These are phyloP conservation scores for Phylloscopus collybita DNA, from an alignment of 2,797 vertebrate species.

Conservation along the genomic window DNA sequence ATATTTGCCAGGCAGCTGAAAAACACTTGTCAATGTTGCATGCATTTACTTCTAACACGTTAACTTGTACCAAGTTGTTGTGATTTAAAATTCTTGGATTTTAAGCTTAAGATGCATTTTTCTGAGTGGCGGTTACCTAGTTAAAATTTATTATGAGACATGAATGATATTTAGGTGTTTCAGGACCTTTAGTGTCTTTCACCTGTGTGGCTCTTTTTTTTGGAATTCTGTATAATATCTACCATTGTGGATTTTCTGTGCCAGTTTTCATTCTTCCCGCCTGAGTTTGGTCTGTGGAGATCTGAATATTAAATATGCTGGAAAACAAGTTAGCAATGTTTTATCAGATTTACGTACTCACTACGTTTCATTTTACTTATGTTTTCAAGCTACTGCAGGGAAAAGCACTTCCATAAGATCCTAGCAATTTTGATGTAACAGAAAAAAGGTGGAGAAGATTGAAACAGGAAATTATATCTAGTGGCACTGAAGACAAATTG, in stretches of 20 bases:
- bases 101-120: not conserved
- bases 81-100: not conserved
- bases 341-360: not conserved
- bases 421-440: not conserved
- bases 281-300: not conserved
- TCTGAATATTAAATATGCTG: not conserved
- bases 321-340: not conserved
- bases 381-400: not conserved
- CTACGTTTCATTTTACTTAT: not conserved
- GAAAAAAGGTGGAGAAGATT: not conserved
- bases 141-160: not conserved
- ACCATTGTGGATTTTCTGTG: not conserved
- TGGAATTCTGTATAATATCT: not conserved
- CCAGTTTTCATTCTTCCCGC: not conserved
- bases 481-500: slow-evolving; percentile 17
- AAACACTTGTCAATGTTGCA: not conserved
- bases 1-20: not conserved
- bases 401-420: not conserved
- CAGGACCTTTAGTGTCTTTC: not conserved
- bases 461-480: not conserved
- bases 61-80: not conserved
- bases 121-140: not conserved
- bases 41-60: not conserved
- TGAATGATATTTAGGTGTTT: not conserved
- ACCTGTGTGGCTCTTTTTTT: not conserved